Base-by-base conservation (phyloP, 23 tunicate genomes). In the Trididemnum clinides region DNA sequence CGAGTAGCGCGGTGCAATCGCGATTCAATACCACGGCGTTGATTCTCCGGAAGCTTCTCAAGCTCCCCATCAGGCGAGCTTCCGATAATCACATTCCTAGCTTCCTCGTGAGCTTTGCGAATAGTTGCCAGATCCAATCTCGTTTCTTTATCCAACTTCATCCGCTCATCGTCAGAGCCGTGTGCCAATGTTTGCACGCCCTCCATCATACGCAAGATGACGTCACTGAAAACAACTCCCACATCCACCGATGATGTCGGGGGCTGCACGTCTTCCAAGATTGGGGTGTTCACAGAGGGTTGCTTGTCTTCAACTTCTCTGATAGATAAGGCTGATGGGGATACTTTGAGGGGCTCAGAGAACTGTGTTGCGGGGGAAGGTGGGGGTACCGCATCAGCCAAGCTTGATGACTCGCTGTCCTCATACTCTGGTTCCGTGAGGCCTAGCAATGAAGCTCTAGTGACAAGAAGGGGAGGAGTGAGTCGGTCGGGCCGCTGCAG, bases 351-450 rank as follows among this genome's bases (percentile, higher is more conserved):
- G 2, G 66, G 36, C 1, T 21, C 44, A 12, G 76, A 65, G 6
- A 77, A n/a, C 1, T 30, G 22, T 15, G 71, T 21, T 0, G 81
- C 59, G 27, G 33, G 34, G 0, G 85, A 37, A 7, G 85, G 85
- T 33, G 78, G 78, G 19, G 87, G 81, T 23, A 74, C 30, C 2
- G 50, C 44, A 20, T 78, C 59, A 6, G 34, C 65, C 0, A 64
- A 33, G 50, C 90, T 78, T 1, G 91, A 69, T 28, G 50, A 25
- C n/a, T 80, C 85, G 57, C 91, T 87, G 18, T 78, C 91, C 18
- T 81, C 84, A 31, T 64, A 87, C 27, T 80, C 50, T 1, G 91
- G 91, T 33, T 70, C 81, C 0, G 81, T 69, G 1, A 87, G 64
- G 36, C 77, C 91, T 2, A 87, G 18, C 37, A 27, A 50, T 18